Evolutionary conservation across 2,797 vertebrate species (phyloP).

Genomic region (Lacerta viridis): DNA sequence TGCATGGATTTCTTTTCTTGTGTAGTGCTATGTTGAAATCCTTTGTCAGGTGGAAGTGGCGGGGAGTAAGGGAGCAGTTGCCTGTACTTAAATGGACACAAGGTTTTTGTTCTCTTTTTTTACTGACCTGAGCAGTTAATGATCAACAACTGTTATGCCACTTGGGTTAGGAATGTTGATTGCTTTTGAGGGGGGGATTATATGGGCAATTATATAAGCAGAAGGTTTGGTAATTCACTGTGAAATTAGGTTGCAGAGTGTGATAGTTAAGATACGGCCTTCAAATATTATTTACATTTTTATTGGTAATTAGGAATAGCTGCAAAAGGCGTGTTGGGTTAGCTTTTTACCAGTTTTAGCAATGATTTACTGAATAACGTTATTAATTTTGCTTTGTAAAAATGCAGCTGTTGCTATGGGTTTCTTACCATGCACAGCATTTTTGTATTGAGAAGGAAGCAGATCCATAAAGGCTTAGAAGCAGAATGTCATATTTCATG

Average conservation of each 20-base stretch:
- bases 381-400: neutral
- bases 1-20: neutral
- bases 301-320: neutral
- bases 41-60: neutral
- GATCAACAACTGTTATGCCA: constrained; percentile 74
- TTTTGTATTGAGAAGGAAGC: neutral
- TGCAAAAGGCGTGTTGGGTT: rapidly evolving
- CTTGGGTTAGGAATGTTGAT: constrained; percentile 76
- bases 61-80: neutral
- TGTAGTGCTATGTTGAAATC: neutral
- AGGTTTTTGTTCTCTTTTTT: constrained; percentile 22
- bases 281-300: constrained; percentile 37
- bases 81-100: neutral
- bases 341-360: constrained; percentile 1
- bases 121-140: constrained; percentile 69
- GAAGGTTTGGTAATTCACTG: constrained; percentile 37
- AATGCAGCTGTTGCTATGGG: neutral
- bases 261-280: constrained; percentile 21
- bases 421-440: neutral
- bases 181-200: constrained; percentile 45
- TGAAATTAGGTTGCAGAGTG: constrained; percentile 34
- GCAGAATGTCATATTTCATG: neutral
- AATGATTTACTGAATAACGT: constrained; percentile 22
- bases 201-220: constrained; percentile 46
- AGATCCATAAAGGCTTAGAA: neutral